Conservation (phyloP, 2,888 invertebrate genomes). For the Drosophila aldrichi region DNA sequence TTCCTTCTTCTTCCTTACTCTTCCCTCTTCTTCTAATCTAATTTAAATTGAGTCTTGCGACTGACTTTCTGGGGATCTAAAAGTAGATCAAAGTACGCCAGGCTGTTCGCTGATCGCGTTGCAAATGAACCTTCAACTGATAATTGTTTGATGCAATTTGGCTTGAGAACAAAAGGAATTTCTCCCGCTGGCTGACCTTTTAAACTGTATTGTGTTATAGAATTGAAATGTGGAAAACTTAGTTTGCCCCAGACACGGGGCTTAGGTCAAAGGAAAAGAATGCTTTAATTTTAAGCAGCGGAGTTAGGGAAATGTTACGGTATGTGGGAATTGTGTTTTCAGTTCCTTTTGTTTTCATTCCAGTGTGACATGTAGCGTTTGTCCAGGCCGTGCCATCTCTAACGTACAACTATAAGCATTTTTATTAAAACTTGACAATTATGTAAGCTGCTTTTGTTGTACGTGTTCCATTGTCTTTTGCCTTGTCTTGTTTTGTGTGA, state of each 20-base stretch:
- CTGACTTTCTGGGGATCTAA: too few relatives aligned
- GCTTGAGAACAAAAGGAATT: background rate
- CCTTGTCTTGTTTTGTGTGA: conserved; percentile 29
- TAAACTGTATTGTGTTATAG: background rate
- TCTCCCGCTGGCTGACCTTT: too few relatives aligned
- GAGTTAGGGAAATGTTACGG: conserved; percentile 25
- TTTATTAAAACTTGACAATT: conserved; percentile 71
- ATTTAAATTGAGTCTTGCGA: too few relatives aligned
- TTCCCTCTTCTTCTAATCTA: too few relatives aligned
- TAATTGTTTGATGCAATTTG: background rate
- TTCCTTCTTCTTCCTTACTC: too few relatives aligned
- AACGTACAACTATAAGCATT: conserved; percentile 44
- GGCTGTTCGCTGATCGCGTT: background rate
- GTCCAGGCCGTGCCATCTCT: conserved; percentile 28
- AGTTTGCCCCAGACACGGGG: background rate
- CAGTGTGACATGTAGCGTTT: conserved; percentile 52
- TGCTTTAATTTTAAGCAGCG: conserved; percentile 35
- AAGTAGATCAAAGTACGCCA: too few relatives aligned
- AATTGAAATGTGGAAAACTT: conserved; percentile 1
- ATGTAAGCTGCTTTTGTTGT: conserved; percentile 59
- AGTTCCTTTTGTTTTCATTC: conserved; percentile 16
- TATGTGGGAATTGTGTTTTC: conserved; percentile 35
- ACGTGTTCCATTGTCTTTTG: conserved; percentile 28
- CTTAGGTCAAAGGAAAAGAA: background rate
- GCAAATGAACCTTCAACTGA: background rate